Evolutionary conservation across 2,797 vertebrate genomes (phyloP).

Genomic region (Tarsius wallacei): DNA sequence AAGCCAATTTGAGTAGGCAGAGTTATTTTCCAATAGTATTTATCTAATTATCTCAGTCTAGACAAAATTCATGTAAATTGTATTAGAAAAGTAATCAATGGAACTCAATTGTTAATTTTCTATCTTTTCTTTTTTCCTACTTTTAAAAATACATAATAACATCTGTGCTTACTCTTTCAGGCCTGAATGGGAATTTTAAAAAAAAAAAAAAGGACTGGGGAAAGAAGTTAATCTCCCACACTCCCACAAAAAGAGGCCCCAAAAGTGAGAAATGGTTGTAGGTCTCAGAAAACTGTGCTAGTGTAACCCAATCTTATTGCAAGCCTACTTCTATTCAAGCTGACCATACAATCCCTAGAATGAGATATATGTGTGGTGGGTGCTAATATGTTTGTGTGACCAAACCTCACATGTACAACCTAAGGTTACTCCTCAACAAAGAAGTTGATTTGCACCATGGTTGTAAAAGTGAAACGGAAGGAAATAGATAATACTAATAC

Average conservation of each 20-base stretch:
- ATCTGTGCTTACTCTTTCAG: constrained; percentile 9
- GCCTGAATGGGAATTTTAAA: not conserved
- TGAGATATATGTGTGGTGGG: not conserved
- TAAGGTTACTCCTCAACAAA: not conserved
- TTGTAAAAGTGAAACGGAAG: not conserved
- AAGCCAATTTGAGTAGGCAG: not conserved
- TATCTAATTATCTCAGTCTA: constrained; percentile 34
- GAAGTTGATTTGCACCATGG: not conserved
- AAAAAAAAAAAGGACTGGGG: not conserved
- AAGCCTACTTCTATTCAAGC: not conserved
- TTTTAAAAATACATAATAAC: constrained; percentile 42
- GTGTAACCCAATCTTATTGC: not conserved
- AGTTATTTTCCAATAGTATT: constrained; percentile 36
- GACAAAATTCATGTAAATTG: not conserved
- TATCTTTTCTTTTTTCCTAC: not conserved
- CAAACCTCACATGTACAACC: not conserved
- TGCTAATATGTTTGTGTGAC: not conserved
- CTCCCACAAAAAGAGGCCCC: not conserved
- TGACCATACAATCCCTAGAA: not conserved
- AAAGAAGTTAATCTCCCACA: not conserved
- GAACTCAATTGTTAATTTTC: not conserved
- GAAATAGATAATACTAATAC: not conserved
- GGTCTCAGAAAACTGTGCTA: not conserved
- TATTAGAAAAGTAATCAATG: constrained; percentile 37
- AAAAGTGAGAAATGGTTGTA: not conserved